Evolutionary conservation across 2,113 vertebrate genomes (phyloP), one percentile per base, ranked within the genome.

Genomic region (Pithys albifrons): DNA sequence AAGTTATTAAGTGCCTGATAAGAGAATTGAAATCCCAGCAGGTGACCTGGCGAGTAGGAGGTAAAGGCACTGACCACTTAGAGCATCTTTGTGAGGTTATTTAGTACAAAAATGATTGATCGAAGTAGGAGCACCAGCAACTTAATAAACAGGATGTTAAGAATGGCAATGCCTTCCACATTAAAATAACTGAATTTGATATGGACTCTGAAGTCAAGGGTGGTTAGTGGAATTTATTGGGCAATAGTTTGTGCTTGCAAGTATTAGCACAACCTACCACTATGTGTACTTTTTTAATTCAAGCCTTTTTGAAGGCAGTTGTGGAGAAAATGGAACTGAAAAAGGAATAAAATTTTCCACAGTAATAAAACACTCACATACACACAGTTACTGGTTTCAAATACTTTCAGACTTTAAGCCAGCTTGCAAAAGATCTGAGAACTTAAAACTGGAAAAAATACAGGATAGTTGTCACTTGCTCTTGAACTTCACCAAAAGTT

Each of bases 101-200:
- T 91, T 86, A 59, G 24, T 59, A 22, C 14, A 64, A 48, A 69
- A 81, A 61, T 64, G 48, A n/a, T 64, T 57, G 64, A 65, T n/a
- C 74, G 48, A 52, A 94, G 28, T 18, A 31, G 45, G 25, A 89
- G 18, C 25, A 81, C 89, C 79, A 84, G 83, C 69, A 84, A 33
- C 13, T 70, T 58, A 78, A 94, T 91, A 88, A 95, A 52, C 55
- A 78, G 66, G 69, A 72, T 93, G 49, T 87, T 91, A 46, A 81
- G 37, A 64, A 52, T 52, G 54, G n/a, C 49, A 70, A 7, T 91
- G 61, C 35, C n/a, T 92, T 86, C 39, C 67, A 27, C 73, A 92
- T 95, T 18, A 76, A 59, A 93, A 89, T 78, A 85, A 72, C 65
- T 74, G 37, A 75, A 59, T 92, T 90, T 88, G 24, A 10, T 48